Conservation (phyloP, 2,888 invertebrate genomes). For the Ctenicera cuprea region DNA sequence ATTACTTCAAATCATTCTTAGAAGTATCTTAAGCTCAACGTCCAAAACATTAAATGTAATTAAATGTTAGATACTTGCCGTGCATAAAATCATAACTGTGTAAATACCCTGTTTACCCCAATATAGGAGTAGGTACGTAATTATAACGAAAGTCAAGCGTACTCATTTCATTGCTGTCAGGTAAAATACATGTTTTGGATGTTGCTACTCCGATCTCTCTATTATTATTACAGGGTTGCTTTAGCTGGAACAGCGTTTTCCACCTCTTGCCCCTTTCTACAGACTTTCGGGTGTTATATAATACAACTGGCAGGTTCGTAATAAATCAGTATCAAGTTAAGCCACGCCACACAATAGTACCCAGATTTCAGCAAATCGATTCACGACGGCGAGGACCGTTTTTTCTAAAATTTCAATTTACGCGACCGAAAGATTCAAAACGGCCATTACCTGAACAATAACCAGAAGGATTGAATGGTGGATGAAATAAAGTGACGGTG, state of each 20-base stretch:
- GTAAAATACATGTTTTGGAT: conserved; percentile 20
- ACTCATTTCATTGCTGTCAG: conserved; percentile 30
- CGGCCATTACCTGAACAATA: not conserved
- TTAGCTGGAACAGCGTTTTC: conserved; percentile 25
- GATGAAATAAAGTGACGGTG: conserved; percentile 15
- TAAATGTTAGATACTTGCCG: conserved; percentile 5
- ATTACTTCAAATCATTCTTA: too few species aligned
- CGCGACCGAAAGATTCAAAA: not conserved
- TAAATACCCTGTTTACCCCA: not conserved
- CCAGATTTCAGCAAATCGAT: conserved; percentile 40
- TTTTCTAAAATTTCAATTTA: conserved; percentile 17
- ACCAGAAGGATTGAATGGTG: not conserved
- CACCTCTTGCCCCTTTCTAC: conserved; percentile 22
- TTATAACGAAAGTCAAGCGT: conserved; percentile 22
- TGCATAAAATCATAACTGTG: too few species aligned
- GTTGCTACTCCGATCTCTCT: conserved; percentile 25
- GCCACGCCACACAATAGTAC: conserved; percentile 32
- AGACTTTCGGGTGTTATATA: conserved; percentile 24
- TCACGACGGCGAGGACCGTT: conserved; percentile 21
- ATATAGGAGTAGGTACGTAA: not conserved
- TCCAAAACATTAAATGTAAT: not conserved
- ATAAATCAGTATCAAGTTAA: conserved; percentile 42
- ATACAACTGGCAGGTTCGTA: conserved; percentile 36
- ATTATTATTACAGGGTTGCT: conserved; percentile 22
- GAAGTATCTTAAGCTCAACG: not conserved